Percentiles rank a stretch among this genome's conserved stretches.
phyloP scores from a whole-genome alignment of 2,113 vertebrate species.

The Zosterops borbonicus region DNA sequence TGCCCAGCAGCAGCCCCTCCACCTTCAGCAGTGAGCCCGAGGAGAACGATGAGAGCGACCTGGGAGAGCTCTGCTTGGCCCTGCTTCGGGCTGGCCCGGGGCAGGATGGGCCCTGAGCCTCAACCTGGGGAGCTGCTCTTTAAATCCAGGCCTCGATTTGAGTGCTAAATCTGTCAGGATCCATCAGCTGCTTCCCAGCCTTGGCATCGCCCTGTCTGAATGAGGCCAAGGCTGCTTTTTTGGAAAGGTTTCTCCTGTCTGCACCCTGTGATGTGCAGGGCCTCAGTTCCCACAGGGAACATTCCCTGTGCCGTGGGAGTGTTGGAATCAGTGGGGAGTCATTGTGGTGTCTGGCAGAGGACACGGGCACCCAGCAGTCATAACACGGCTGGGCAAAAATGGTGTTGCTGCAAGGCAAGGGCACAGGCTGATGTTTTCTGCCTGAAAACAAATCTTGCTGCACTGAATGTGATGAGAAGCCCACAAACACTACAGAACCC shows the following conservation, averaged over 20 bases:
- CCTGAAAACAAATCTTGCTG: neutral
- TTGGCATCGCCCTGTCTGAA: fast-evolving
- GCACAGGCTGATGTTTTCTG: neutral
- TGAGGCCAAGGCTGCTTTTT: neutral
- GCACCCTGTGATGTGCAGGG: fast-evolving
- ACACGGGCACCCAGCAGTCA: neutral
- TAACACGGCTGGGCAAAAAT: neutral
- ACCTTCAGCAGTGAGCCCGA: conserved; percentile 76
- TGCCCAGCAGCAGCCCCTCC: conserved; percentile 43
- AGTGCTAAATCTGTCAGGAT: neutral
- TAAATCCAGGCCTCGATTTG: fast-evolving
- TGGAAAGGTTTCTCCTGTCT: neutral
- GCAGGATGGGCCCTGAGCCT: neutral
- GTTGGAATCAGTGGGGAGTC: fast-evolving
- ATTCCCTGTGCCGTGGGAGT: fast-evolving
- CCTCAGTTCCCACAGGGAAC: neutral
- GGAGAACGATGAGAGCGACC: conserved; percentile 83
- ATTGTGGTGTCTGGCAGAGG: neutral
- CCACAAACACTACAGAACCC: neutral
- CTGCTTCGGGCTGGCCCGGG: neutral
- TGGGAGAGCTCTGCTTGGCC: neutral
- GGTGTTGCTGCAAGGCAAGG: fast-evolving
- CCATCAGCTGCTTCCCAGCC: neutral
- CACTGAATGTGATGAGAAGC: neutral
- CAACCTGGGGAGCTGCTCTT: neutral